phyloP scores from a whole-genome alignment of 2,113 vertebrate genomes.

The Mellivora capensis region DNA sequence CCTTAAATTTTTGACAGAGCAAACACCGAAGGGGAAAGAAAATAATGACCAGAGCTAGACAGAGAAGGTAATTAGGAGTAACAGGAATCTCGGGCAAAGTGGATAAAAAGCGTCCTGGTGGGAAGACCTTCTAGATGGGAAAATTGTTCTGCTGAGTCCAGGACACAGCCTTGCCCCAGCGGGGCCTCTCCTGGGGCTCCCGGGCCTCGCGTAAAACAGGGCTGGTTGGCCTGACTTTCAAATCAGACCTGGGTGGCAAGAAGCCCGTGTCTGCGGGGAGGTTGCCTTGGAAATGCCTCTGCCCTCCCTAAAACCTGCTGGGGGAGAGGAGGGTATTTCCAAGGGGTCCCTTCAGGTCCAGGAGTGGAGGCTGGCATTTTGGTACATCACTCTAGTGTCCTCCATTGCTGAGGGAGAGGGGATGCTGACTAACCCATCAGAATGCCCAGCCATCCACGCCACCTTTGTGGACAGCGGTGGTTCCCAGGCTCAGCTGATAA shows the following conservation, averaged over 20 bases:
- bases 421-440: neutral
- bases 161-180: neutral
- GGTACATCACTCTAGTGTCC: neutral
- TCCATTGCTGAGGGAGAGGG: neutral
- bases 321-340: neutral
- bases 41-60: constrained; percentile 39
- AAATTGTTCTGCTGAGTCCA: neutral
- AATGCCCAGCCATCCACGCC: neutral
- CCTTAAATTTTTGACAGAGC: constrained; percentile 63
- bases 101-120: constrained; percentile 39
- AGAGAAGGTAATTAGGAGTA: constrained; percentile 50
- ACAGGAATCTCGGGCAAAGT: constrained; percentile 47
- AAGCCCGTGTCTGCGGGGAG: neutral
- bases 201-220: neutral
- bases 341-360: constrained; percentile 25
- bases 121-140: constrained; percentile 13
- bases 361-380: neutral
- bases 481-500: neutral
- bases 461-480: neutral
- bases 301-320: neutral
- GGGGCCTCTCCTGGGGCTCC: neutral
- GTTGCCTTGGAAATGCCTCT: neutral
- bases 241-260: neutral
- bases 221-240: neutral
- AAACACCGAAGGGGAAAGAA: constrained; percentile 63